Evolutionary conservation across 1,140 invertebrate species (phyloP).

Genomic region (Drosophila tristis): DNA sequence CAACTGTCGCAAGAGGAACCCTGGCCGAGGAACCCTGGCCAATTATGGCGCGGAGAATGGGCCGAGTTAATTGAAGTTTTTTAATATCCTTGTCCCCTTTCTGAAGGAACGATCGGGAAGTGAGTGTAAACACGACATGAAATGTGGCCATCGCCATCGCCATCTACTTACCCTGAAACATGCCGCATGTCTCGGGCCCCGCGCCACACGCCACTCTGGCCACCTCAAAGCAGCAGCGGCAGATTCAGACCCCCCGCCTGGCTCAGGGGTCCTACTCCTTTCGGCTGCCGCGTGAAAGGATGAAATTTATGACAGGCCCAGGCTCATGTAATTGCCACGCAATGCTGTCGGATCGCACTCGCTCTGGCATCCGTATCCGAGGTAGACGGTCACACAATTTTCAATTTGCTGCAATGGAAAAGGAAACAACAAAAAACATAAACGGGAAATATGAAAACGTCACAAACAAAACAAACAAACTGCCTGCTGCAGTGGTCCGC

Average conservation of each 20-base stretch:
- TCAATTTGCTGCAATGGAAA: conserved; percentile 71
- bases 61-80: conserved; percentile 68
- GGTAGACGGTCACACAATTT: conserved; percentile 57
- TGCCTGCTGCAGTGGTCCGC: conserved; percentile 32
- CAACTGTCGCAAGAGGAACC: conserved; percentile 61
- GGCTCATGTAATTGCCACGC: conserved; percentile 73
- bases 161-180: conserved; percentile 60
- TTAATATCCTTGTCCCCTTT: conserved; percentile 62
- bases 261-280: conserved; percentile 55
- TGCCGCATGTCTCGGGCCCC: conserved; percentile 7
- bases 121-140: conserved; percentile 82
- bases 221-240: conserved; percentile 20
- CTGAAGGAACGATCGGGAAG: conserved; percentile 52
- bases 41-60: conserved; percentile 28
- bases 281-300: conserved; percentile 62
- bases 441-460: conserved; percentile 27
- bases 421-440: conserved; percentile 40
- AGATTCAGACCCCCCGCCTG: conserved; percentile 24
- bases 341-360: conserved; percentile 44
- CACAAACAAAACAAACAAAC: conserved; percentile 56
- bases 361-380: conserved; percentile 49
- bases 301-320: conserved; percentile 66
- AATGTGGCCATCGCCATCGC: conserved; percentile 50
- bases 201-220: conserved; percentile 20
- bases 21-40: conserved; percentile 5